Evolutionary conservation across 2,797 vertebrate species (phyloP), one percentile per base, ranked within the genome.

Genomic region (Crocodylus rhombifer): DNA sequence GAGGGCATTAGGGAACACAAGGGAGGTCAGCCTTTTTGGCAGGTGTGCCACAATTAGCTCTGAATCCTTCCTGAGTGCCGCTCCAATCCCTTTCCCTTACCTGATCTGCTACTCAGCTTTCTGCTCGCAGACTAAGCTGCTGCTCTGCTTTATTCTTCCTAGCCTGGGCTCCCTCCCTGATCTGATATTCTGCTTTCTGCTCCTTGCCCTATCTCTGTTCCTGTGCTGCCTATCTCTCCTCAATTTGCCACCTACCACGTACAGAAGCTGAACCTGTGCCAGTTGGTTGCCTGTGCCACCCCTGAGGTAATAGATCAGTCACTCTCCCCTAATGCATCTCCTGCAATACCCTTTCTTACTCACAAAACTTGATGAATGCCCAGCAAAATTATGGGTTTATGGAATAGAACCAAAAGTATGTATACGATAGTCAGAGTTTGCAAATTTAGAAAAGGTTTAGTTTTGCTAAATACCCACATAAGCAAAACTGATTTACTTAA

Each of bases 371-470:
- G 60, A 67, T 17, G 15, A 2, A n/a, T 57, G 14, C 65, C 71
- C 6, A 14, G 75, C 7, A 86, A 95, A 96, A 74, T 3, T 23
- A 91, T 30, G 9, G 9, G 69, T 91, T 84, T 91, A 85, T 95
- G 73, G 90, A 88, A 78, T 2, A 83, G 92, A 73, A 90, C 63
- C 82, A 94, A 93, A 96, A 67, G 90, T 90, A 91, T 94, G 86
- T 33, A 42, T 65, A 58, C 3, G 81, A 88, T 95, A 92, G 91
- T 94, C 89, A 95, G 42, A 5, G 84, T 74, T 90, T 86, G 77
- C 14, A 77, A 95, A 91, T 88, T 81, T 73, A 95, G 91, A 94
- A 90, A 97, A 97, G 94, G 74, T 86, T 95, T 90, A 95, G 89
- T 96, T 96, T 92, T 95, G 67, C 64, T 95, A 96, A 94, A 90